Evolutionary conservation across 2,888 invertebrate species (phyloP), one percentile per base, ranked within the genome.

Genomic region (Hydropsyche betteni): DNA sequence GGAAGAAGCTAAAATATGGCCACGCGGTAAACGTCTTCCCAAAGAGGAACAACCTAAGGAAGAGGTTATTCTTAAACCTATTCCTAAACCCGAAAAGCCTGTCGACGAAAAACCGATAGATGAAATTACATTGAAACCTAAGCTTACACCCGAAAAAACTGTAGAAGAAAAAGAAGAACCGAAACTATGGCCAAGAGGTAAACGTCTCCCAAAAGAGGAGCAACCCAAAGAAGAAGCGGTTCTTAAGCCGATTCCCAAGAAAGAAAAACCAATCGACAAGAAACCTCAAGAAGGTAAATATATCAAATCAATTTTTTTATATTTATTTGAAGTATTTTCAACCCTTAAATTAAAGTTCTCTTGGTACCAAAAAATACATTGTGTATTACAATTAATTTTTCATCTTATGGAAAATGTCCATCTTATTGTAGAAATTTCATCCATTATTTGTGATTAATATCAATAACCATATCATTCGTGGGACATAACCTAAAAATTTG

Each of bases 81-180:
- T 83, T 73, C 79, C 82, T 7, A 84, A 83, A 79, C 78, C 71
- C 69, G 80, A 80, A 55, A 80, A 74, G 6, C 24, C 53, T 74
- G 83, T 82, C 24, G 82, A 84, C 55, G 83, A 84, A 78, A 84
- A 84, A 76, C 81, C 83, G 0, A 86, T 83, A 69, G 84, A 86
- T 80, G 87, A 88, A 75, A 80, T 83, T 0, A 76, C 79, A 16
- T 80, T 82, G 10, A 83, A 82, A 55, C 82, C 81, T n/a, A 81
- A 58, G 75, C 79, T 38, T 76, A 80, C 77, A 75, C 80, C 44
- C 75, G 78, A 79, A 58, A 80, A 80, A 75, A 75, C 80, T 68
- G 80, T 83, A 38, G 84, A 84, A 68, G 78, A 82, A n/a, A 82
- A 82, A 71, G 82, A 82, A 5, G 81, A 83, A 69, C 79, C 81